Evolutionary conservation across 2,888 invertebrate genomes (phyloP).

Genomic region (Pyrrhosoma nymphula): DNA sequence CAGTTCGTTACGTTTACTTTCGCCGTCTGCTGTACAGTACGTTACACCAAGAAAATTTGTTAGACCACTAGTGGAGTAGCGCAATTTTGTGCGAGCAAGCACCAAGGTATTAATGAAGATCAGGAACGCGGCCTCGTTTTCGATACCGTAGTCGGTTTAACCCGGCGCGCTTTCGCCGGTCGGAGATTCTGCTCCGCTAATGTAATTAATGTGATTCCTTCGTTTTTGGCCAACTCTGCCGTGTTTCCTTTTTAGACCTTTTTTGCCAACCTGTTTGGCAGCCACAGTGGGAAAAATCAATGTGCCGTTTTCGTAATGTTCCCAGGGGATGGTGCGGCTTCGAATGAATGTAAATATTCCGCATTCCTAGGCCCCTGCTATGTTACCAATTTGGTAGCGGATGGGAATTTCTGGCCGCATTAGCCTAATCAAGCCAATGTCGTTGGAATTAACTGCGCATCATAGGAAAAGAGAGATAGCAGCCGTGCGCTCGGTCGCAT

Average conservation of each 20-base stretch:
- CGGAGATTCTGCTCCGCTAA: not conserved
- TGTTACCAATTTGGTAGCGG: conserved; percentile 18
- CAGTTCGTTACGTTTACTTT: too few species aligned
- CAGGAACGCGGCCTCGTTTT: conserved; percentile 14
- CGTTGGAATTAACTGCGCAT: conserved; percentile 22
- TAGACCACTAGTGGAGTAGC: not conserved
- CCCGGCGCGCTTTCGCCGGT: not conserved
- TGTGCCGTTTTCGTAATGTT: conserved; percentile 28
- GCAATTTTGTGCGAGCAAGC: not conserved
- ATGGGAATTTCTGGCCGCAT: conserved; percentile 29
- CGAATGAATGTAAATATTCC: conserved; percentile 1
- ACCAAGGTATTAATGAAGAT: not conserved
- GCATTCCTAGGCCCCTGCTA: conserved; percentile 18
- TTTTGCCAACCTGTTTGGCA: conserved; percentile 16
- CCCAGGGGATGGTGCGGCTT: not conserved
- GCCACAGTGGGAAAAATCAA: not conserved
- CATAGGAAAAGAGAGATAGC: conserved; percentile 4
- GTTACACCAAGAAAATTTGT: not conserved
- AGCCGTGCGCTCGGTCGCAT: not conserved
- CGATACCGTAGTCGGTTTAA: not conserved
- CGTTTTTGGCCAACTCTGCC: not conserved
- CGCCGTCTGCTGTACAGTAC: too few species aligned
- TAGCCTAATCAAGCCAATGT: conserved; percentile 24
- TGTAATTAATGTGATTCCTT: conserved; percentile 32
- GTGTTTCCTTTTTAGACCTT: not conserved